Conservation (phyloP, 2,888 invertebrate genomes). For the Adelphocoris suturalis region DNA sequence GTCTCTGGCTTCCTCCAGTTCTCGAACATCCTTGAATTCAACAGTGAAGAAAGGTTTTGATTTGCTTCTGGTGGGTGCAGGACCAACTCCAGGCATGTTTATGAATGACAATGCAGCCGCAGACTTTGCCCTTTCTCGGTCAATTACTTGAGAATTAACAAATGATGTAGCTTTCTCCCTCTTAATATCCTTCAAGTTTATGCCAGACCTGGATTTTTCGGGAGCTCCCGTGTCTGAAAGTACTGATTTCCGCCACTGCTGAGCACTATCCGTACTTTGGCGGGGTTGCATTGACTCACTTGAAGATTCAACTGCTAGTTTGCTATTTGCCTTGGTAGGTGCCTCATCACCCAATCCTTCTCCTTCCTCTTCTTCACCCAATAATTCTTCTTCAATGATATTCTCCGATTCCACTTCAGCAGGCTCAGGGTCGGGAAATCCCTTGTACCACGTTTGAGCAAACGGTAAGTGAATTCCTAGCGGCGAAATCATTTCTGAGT, state of each 20-base stretch:
- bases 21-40: neutral
- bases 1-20: conserved; percentile 19
- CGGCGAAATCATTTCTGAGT: neutral
- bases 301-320: neutral
- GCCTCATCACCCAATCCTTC: neutral
- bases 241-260: neutral
- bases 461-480: conserved; percentile 56
- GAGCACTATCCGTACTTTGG: neutral
- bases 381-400: neutral
- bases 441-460: conserved; percentile 44
- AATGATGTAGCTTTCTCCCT: neutral
- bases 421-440: conserved; percentile 54
- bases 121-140: neutral
- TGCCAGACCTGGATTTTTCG: neutral
- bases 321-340: neutral
- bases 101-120: neutral
- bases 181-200: neutral
- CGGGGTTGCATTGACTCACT: neutral
- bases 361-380: neutral
- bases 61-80: neutral
- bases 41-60: neutral
- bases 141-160: neutral
- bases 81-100: neutral
- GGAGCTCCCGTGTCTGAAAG: neutral
- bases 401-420: conserved; percentile 4